These are phyloP conservation scores for Pseudotriccus pelzelni DNA, from an alignment of 2,797 vertebrate genomes.

Conservation along the genomic window DNA sequence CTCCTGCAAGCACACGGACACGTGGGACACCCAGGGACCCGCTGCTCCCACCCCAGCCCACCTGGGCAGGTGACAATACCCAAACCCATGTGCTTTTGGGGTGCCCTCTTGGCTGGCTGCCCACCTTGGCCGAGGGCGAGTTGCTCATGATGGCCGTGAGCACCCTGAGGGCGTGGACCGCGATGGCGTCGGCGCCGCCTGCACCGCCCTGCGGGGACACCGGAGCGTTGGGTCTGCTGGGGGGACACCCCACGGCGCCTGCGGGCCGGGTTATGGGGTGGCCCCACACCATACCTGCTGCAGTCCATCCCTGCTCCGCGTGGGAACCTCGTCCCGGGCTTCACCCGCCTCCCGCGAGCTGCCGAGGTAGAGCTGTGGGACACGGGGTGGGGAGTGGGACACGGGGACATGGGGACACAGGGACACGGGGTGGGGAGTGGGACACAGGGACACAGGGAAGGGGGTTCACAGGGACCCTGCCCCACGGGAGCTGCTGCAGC, in stretches of 20 bases:
- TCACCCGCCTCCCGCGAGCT: constrained; percentile 77
- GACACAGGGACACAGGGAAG: neutral
- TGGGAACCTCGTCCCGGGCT: constrained; percentile 79
- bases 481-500: neutral
- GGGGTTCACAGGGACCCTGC: neutral
- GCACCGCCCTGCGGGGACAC: constrained; percentile 77
- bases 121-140: constrained; percentile 94
- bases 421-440: neutral
- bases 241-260: rapidly evolving
- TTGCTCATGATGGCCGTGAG: constrained; percentile 95
- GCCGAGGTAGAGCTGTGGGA: constrained; percentile 91
- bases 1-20: constrained; percentile 77
- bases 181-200: constrained; percentile 85
- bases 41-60: neutral
- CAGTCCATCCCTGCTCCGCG: neutral
- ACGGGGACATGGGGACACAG: neutral
- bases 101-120: neutral
- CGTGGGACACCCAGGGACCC: rapidly evolving
- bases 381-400: neutral
- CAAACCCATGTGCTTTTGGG: neutral
- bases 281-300: neutral
- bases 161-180: constrained; percentile 90
- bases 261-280: neutral
- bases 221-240: neutral
- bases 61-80: neutral